Percentiles rank a stretch among this genome's conserved stretches.
phyloP scores from a whole-genome alignment of 2,113 vertebrate genomes.

The Nettapus auritus region DNA sequence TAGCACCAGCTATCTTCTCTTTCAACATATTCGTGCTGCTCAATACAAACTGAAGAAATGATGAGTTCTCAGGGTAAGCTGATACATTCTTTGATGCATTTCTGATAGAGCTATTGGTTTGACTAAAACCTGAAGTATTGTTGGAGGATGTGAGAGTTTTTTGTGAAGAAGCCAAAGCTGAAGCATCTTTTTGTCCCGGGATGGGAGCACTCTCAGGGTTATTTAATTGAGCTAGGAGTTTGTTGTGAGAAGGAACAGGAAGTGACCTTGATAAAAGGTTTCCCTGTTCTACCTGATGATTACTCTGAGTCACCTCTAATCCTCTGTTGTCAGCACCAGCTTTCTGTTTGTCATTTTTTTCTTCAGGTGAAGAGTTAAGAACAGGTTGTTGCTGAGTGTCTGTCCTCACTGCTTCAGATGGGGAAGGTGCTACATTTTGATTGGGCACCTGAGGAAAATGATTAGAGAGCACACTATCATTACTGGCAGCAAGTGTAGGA shows the following conservation, averaged over 20 bases:
- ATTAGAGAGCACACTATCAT: not conserved
- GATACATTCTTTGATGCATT: not conserved
- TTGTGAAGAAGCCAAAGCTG: not conserved
- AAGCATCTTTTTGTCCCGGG: not conserved
- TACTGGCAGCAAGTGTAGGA: not conserved
- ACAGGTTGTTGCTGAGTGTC: not conserved
- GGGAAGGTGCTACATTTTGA: not conserved
- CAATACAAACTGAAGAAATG: constrained; percentile 46
- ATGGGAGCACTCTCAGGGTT: not conserved
- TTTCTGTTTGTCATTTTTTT: not conserved
- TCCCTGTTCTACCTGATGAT: constrained; percentile 15
- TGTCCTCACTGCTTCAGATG: not conserved
- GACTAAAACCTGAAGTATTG: not conserved
- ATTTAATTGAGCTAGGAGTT: not conserved
- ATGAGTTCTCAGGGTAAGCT: not conserved
- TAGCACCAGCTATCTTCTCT: constrained; percentile 36
- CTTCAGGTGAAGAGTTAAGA: not conserved
- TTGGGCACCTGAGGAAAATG: not conserved
- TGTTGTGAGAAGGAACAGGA: not conserved
- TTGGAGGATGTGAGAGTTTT: not conserved
- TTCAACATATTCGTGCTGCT: constrained; percentile 44
- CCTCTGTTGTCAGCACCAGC: not conserved
- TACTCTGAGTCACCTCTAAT: not conserved
- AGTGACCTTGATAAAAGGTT: not conserved
- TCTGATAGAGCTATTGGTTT: not conserved